Evolutionary conservation across 2,797 vertebrate species (phyloP).

Genomic region (Crypturellus tataupa): DNA sequence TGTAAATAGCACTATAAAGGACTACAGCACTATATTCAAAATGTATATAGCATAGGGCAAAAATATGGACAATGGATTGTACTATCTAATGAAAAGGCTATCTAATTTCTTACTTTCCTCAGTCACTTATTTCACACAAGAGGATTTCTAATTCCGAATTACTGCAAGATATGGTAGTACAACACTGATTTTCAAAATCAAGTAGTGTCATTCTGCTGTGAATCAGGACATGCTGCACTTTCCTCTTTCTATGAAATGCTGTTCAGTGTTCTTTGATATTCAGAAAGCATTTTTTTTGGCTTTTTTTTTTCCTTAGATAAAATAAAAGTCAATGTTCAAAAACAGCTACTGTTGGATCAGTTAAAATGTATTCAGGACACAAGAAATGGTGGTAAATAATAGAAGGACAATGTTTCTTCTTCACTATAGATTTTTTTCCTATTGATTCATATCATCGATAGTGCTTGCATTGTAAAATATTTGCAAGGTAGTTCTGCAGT

Average conservation of each 20-base stretch:
- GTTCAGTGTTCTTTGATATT: background rate
- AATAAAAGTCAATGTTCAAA: background rate
- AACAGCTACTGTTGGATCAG: background rate
- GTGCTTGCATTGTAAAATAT: constrained; percentile 11
- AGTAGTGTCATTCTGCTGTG: background rate
- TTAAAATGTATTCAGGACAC: background rate
- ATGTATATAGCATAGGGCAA: background rate
- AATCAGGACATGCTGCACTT: background rate
- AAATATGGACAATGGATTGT: background rate
- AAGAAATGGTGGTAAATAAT: constrained; percentile 6
- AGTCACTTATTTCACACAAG: background rate
- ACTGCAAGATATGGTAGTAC: background rate
- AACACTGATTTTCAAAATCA: background rate
- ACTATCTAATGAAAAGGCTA: background rate
- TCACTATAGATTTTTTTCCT: background rate
- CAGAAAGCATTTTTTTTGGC: background rate
- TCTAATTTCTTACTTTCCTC: background rate
- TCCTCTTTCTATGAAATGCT: background rate
- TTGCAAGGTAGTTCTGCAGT: background rate
- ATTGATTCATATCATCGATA: constrained; percentile 32
- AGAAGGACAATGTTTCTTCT: constrained; percentile 1
- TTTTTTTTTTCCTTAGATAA: background rate
- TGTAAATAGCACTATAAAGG: background rate
- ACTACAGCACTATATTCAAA: background rate
- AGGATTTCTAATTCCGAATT: background rate